Base-by-base conservation (phyloP, 2,888 invertebrate genomes). In the Cactoblastis cactorum region DNA sequence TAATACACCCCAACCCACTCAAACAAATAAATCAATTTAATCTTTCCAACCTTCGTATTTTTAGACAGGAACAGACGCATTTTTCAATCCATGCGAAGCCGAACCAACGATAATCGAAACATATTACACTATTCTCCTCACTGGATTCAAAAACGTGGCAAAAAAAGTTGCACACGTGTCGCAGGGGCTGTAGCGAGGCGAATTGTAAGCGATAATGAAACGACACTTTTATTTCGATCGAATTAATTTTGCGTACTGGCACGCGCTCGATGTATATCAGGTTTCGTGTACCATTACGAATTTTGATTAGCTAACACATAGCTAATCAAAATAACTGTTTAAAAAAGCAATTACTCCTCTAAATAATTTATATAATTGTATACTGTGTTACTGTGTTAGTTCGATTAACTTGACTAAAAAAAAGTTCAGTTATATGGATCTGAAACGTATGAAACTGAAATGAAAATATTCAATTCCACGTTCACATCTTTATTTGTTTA, bases 61-160 rank as follows among this genome's bases (percentile, higher is more conserved):
- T 37, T 1, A 1, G 37, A 2, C 37, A 14, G 24, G 34, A 32
- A 34, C 18, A 56, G 57, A 62, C 61, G 65, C 69, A 80, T 80
- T 74, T 78, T 79, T 78, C 77, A 82, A 76, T 76, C 68, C 62
- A 69, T 72, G 66, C 67, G 71, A 65, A 71, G 63, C 69, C 66
- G 62, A 67, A 65, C 68, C 68, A 70, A 69, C 67, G 65, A 69
- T 77, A 79, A 83, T 82, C 74, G 75, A 75, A 80, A 80, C 75
- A 74, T 77, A 82, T 80, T 74, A 77, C 72, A 58, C 67, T 59
- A 66, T 71, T 69, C 63, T 60, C 63, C 62, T 70, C 61, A 63
- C 59, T 63, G 52, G 62, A 66, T 64, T 67, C 66, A 69, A 78
- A 77, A 70, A 67, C 59, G 66, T 59, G 55, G n/a, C 57, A 74